Percentiles rank a stretch among this genome's conserved stretches.
These are phyloP conservation scores for Dromococcyx pavoninus DNA, from an alignment of 2,797 vertebrate genomes.

Conservation along the genomic window DNA sequence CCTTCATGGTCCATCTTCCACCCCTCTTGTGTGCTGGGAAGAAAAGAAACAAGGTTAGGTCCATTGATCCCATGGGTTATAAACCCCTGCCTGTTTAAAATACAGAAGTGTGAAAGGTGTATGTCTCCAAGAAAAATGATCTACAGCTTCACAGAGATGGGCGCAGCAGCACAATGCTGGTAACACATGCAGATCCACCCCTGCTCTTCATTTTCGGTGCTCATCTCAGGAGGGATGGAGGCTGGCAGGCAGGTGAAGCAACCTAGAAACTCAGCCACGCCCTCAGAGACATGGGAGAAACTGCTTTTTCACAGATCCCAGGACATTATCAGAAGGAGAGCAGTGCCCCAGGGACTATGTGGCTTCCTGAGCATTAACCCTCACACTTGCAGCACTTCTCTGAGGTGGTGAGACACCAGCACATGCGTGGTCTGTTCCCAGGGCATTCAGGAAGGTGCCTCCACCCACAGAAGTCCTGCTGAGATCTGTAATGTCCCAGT, in stretches of 20 bases:
- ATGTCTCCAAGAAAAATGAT: neutral
- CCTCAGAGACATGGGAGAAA: neutral
- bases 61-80: accelerated
- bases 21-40: neutral
- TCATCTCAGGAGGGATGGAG: neutral
- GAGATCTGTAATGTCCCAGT: neutral
- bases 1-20: neutral
- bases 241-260: neutral
- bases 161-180: neutral
- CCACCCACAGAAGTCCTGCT: neutral
- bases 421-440: accelerated
- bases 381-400: accelerated
- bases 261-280: constrained; percentile 24
- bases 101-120: neutral
- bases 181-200: neutral
- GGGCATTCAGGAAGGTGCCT: neutral
- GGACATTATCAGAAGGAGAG: neutral
- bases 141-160: neutral
- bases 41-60: constrained; percentile 42
- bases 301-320: neutral
- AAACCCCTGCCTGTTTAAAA: neutral
- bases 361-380: neutral
- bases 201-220: neutral
- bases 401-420: neutral
- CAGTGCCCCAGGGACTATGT: accelerated